Conservation (phyloP, 2,797 vertebrate genomes). For the Propithecus perrieri region DNA sequence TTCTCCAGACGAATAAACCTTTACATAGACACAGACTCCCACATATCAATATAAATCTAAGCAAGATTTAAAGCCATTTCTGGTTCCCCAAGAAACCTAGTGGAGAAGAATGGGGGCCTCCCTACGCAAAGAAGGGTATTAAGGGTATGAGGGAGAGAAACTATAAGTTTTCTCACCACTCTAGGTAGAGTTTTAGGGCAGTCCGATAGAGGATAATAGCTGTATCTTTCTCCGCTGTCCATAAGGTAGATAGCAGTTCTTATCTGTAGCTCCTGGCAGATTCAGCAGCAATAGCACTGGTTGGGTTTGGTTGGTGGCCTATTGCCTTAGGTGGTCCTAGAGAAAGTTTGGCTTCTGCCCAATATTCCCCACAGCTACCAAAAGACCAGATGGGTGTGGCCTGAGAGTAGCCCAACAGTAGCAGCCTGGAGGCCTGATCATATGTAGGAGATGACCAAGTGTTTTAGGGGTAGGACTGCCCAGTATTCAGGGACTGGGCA, state of each 20-base stretch:
- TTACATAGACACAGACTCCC: neutral
- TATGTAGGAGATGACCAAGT: neutral
- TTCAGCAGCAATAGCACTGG: neutral
- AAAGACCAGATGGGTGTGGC: neutral
- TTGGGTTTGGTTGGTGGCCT: neutral
- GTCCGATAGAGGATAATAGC: neutral
- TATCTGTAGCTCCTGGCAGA: neutral
- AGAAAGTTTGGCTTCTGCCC: neutral
- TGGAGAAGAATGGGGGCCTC: neutral
- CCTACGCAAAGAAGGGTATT: neutral
- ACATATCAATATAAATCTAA: conserved; percentile 25
- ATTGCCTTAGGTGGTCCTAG: neutral
- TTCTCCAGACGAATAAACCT: neutral
- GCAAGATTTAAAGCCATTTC: neutral
- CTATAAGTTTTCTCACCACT: neutral
- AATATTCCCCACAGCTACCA: neutral
- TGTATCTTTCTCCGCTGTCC: neutral
- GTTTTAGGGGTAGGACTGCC: neutral
- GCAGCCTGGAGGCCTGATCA: neutral
- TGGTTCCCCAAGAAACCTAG: neutral
- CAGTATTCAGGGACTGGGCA: neutral
- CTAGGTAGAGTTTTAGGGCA: neutral
- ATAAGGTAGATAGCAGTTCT: neutral
- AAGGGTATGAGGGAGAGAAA: neutral
- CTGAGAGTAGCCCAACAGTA: neutral